Evolutionary conservation across 2,888 invertebrate genomes (phyloP).

Genomic region (Ellobium chinense): DNA sequence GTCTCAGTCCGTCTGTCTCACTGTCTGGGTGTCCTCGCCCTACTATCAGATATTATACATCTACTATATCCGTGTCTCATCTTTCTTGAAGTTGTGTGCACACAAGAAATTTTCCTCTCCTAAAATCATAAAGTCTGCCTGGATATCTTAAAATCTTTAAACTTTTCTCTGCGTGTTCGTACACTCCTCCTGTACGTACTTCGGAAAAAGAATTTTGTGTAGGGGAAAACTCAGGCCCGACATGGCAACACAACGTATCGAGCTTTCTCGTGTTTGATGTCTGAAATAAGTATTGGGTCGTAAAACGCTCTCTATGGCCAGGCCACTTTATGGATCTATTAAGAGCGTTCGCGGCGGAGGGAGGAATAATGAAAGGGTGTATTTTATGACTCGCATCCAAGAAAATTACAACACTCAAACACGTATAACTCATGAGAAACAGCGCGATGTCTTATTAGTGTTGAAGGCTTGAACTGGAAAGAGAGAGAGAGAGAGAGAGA

Average conservation of each 20-base stretch:
- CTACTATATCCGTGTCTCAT: too few species aligned
- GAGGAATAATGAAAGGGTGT: not conserved
- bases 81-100: not conserved
- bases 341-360: not conserved
- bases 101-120: not conserved
- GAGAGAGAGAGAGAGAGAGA: not conserved
- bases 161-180: not conserved
- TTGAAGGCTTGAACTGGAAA: not conserved
- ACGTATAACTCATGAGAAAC: not conserved
- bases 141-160: not conserved
- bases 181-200: not conserved
- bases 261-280: not conserved
- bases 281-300: not conserved
- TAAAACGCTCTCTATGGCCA: not conserved
- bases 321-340: constrained; percentile 1
- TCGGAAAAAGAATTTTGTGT: too few species aligned
- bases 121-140: not conserved
- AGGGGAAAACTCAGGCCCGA: too few species aligned
- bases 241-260: not conserved
- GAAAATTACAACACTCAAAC: not conserved
- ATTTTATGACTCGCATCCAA: not conserved
- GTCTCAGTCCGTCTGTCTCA: not conserved
- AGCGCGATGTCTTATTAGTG: not conserved
- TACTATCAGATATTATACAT: too few species aligned
- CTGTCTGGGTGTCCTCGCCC: not conserved